phyloP scores from a whole-genome alignment of 2,797 vertebrate species.

The Pseudochaenichthys georgianus region DNA sequence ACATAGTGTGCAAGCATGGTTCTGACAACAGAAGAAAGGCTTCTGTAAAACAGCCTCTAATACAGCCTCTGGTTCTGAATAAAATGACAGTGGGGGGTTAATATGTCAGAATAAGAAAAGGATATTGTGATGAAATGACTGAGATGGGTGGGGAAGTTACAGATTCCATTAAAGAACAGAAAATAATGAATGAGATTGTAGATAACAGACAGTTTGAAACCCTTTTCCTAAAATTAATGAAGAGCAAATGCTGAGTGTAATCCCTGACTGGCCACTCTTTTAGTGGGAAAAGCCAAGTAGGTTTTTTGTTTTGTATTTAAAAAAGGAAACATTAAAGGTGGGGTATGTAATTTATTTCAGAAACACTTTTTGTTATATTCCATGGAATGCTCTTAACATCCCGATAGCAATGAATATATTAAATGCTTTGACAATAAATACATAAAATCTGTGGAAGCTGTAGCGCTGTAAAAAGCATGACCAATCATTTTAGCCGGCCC shows the following conservation, averaged over 20 bases:
- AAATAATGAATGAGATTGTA: background rate
- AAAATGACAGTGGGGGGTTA: slow-evolving; percentile 11
- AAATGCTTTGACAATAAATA: no score
- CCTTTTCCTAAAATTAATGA: no score
- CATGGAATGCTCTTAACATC: no score
- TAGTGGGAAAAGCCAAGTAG: background rate
- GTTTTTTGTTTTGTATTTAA: background rate
- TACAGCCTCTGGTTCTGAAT: slow-evolving; percentile 10
- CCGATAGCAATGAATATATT: no score
- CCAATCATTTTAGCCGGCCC: no score
- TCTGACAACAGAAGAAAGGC: slow-evolving; percentile 14
- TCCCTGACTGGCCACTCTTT: background rate
- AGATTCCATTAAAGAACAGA: slow-evolving; percentile 5
- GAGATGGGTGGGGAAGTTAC: slow-evolving; percentile 2
- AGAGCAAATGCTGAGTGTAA: no score
- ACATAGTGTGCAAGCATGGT: slow-evolving; percentile 10
- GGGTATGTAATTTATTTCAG: no score
- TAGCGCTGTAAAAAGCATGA: no score
- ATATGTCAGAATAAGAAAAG: slow-evolving; percentile 19
- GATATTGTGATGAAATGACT: background rate
- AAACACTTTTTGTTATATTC: no score
- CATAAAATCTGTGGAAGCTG: no score
- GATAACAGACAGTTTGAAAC: background rate
- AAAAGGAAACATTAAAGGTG: background rate
- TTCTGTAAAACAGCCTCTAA: slow-evolving; percentile 22